Percentiles rank a stretch among this genome's conserved stretches.
Conservation (phyloP, 1,140 invertebrate genomes). For the Epicauta chinensis region DNA sequence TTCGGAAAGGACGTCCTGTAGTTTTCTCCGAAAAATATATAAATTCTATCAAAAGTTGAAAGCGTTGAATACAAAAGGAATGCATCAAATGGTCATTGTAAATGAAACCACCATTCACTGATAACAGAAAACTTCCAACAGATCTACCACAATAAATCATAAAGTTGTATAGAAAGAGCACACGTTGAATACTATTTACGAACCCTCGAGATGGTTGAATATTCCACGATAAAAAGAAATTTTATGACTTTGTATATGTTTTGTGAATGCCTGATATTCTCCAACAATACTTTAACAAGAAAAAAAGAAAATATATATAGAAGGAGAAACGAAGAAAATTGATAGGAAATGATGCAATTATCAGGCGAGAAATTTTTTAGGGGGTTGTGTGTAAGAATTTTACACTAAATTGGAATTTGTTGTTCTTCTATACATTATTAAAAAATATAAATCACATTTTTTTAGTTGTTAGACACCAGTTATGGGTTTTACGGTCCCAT, state of each 20-base stretch:
- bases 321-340: conserved; percentile 5
- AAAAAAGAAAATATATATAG: no score
- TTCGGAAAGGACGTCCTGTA: not conserved
- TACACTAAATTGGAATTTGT: no score
- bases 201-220: conserved; percentile 11
- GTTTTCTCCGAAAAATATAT: conserved; percentile 4
- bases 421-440: no score
- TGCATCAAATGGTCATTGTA: conserved; percentile 21
- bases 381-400: no score
- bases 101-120: conserved; percentile 12
- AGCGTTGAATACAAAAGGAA: conserved; percentile 19
- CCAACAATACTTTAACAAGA: no score
- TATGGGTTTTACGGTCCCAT: conserved; percentile 19
- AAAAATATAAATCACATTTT: no score
- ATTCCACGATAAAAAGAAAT: conserved; percentile 10
- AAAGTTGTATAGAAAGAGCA: conserved; percentile 18
- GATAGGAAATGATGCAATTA: conserved; percentile 14
- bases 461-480: no score
- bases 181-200: conserved; percentile 19
- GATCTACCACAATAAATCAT: conserved; percentile 25
- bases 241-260: conserved; percentile 4
- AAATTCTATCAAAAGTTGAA: conserved; percentile 3
- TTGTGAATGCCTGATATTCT: no score
- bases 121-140: conserved; percentile 22
- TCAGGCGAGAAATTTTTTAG: not conserved